Conservation (phyloP, 1,140 invertebrate genomes). For the Parapsyche elsis region DNA sequence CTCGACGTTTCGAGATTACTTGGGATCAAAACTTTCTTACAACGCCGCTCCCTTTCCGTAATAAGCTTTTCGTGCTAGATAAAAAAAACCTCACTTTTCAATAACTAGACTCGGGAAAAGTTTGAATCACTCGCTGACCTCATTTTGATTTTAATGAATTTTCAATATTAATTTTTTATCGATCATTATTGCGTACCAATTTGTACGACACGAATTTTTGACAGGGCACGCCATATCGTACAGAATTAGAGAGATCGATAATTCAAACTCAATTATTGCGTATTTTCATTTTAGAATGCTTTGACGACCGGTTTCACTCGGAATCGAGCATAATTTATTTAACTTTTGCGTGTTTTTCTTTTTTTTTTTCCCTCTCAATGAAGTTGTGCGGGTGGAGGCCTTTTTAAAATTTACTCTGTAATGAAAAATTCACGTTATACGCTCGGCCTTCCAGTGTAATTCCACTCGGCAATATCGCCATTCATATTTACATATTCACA, state of each 20-base stretch:
- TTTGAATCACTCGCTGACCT: too few relatives aligned
- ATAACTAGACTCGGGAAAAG: too few relatives aligned
- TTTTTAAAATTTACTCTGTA: neutral
- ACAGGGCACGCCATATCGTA: too few relatives aligned
- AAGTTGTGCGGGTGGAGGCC: neutral
- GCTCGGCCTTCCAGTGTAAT: too few relatives aligned
- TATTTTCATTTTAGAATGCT: neutral
- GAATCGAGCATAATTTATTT: neutral
- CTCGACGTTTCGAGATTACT: neutral
- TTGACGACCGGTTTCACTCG: neutral
- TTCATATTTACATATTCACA: too few relatives aligned
- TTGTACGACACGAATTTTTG: too few relatives aligned
- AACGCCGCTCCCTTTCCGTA: too few relatives aligned
- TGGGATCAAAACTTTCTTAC: slow-evolving; percentile 9
- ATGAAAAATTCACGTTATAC: too few relatives aligned
- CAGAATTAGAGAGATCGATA: neutral
- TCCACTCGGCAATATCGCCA: too few relatives aligned
- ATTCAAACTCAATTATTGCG: neutral
- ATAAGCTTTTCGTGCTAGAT: neutral
- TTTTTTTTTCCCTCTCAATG: neutral
- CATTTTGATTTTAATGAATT: too few relatives aligned
- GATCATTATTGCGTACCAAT: too few relatives aligned
- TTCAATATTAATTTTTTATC: too few relatives aligned
- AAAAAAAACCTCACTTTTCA: neutral
- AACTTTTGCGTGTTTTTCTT: neutral